Conservation (phyloP, 1,140 invertebrate genomes). For the Trachymyrmex septentrionalis region DNA sequence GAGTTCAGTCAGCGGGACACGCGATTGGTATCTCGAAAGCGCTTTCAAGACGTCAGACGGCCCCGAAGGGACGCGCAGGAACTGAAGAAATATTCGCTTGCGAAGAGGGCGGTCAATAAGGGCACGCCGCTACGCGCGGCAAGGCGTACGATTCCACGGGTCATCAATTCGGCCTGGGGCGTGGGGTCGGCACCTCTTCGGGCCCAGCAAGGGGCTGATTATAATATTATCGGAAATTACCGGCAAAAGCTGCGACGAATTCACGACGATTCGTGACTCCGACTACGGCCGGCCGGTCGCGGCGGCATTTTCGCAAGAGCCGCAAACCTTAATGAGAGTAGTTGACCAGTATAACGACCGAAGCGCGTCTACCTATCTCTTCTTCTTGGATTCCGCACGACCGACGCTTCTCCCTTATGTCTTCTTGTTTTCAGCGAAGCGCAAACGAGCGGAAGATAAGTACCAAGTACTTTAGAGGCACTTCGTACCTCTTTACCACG, state of each 20-base stretch:
- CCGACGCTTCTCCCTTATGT: conserved; percentile 26
- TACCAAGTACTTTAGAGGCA: conserved; percentile 68
- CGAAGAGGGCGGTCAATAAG: conserved; percentile 58
- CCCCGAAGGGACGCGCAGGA: not conserved
- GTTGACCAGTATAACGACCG: conserved; percentile 66
- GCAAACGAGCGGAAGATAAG: conserved; percentile 64
- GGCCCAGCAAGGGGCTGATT: conserved; percentile 76
- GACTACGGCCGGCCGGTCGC: conserved; percentile 16
- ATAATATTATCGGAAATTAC: conserved; percentile 82
- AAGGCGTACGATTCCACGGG: conserved; percentile 73
- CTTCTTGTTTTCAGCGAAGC: conserved; percentile 61
- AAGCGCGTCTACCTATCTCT: conserved; percentile 56
- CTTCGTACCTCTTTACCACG: conserved; percentile 71
- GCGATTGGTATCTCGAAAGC: conserved; percentile 49
- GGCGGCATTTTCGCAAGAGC: conserved; percentile 58
- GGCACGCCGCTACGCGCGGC: conserved; percentile 55
- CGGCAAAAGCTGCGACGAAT: conserved; percentile 78
- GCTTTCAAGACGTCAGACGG: conserved; percentile 40
- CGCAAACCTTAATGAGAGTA: conserved; percentile 70
- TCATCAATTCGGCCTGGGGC: conserved; percentile 75
- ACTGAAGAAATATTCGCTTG: conserved; percentile 36
- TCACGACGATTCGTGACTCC: conserved; percentile 65
- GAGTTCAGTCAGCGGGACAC: conserved; percentile 32
- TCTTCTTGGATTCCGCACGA: conserved; percentile 10
- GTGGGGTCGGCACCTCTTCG: conserved; percentile 55